A percentile compares a stretch with the other conserved stretches of the same genome.
These are phyloP conservation scores for Hydrozoanthus tunicans DNA, from an alignment of 64 coral and sea anemone species.

Conservation along the genomic window DNA sequence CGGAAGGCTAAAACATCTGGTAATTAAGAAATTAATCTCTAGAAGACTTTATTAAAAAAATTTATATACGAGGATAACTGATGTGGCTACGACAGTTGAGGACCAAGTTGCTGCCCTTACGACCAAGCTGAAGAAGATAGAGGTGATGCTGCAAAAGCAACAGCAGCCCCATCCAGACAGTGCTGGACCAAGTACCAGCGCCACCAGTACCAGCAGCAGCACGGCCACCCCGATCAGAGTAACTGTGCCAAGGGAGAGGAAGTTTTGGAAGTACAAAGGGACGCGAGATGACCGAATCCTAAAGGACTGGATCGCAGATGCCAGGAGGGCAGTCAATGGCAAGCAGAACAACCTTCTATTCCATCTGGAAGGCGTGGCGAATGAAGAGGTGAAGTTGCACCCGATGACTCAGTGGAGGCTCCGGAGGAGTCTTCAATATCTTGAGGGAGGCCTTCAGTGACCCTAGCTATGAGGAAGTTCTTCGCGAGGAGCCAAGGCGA, in stretches of 20 bases:
- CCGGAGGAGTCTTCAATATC: background rate
- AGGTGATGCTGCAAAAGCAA: no score
- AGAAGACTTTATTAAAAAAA: background rate
- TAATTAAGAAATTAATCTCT: no score
- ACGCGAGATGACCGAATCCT: no score
- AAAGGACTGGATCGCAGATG: no score
- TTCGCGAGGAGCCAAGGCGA: no score
- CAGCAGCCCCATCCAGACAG: background rate
- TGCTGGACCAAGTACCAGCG: background rate
- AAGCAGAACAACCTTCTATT: background rate
- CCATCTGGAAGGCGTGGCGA: background rate
- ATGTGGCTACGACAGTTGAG: constrained; percentile 1
- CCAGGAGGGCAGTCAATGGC: background rate
- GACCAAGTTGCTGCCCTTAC: background rate
- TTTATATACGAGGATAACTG: background rate
- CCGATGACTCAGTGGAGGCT: background rate
- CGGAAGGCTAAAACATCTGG: no score
- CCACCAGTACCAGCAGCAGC: background rate
- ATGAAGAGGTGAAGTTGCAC: background rate
- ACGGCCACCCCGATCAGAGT: background rate
- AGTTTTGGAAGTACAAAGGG: background rate
- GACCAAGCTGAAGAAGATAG: no score
- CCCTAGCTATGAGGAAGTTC: no score
- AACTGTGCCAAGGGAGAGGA: background rate
- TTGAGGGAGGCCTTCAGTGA: no score